Evolutionary conservation across 2,888 invertebrate species (phyloP).

Genomic region (Tryphoninae sp.): DNA sequence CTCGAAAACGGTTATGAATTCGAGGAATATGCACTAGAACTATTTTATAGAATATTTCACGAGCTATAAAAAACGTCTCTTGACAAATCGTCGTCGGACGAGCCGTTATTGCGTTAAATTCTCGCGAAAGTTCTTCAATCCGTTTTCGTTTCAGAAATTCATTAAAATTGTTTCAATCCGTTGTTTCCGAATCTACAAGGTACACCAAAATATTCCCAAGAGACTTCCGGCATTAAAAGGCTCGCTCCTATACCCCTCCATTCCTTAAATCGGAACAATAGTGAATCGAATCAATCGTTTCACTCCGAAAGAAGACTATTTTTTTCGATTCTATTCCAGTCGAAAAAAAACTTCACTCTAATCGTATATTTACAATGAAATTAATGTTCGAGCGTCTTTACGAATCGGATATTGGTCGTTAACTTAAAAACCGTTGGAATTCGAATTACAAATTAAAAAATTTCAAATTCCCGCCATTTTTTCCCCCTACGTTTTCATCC

Average conservation of each 20-base stretch:
- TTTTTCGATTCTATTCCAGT: conserved; percentile 28
- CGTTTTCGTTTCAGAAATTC: too few species aligned
- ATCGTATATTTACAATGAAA: background rate
- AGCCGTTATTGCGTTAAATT: too few species aligned
- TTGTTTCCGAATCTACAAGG: too few species aligned
- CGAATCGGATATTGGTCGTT: background rate
- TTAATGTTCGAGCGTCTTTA: conserved; percentile 5
- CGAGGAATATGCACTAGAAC: too few species aligned
- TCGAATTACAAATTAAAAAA: background rate
- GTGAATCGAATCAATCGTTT: conserved; percentile 39
- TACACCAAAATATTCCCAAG: too few species aligned
- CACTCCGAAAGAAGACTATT: conserved; percentile 27
- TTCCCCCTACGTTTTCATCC: background rate
- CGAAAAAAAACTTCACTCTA: conserved; percentile 34
- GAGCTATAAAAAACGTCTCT: too few species aligned
- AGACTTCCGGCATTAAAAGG: too few species aligned
- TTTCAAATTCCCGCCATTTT: conserved; percentile 3
- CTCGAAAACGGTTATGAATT: too few species aligned
- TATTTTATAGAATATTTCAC: too few species aligned
- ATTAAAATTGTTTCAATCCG: too few species aligned
- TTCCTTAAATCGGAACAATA: conserved; percentile 11
- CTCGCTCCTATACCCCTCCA: background rate
- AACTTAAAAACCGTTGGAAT: conserved; percentile 26
- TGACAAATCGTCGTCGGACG: too few species aligned
- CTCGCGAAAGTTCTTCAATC: too few species aligned